A percentile compares a stretch with the other conserved stretches of the same genome.
Evolutionary conservation across 92 coral and sea anemone species (phyloP).

Genomic region (Scolanthus callimorphus): DNA sequence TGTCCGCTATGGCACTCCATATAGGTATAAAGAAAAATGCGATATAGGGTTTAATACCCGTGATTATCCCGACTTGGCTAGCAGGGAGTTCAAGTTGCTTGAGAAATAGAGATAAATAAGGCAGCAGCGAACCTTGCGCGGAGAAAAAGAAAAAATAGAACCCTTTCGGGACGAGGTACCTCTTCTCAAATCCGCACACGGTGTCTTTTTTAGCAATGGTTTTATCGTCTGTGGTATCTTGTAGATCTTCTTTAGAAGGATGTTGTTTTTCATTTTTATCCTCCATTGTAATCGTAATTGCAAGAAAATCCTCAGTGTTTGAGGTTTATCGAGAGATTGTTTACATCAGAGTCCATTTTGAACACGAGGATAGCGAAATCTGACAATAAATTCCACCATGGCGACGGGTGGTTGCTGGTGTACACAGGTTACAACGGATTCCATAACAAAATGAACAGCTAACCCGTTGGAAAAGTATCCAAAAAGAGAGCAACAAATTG

Average conservation of each 20-base stretch:
- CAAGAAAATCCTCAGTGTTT: no score
- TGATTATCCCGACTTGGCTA: conserved; percentile 71
- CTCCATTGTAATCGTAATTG: no score
- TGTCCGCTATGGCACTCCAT: conserved; percentile 84
- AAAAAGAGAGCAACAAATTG: no score
- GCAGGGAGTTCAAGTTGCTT: conserved; percentile 86
- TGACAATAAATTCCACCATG: no score
- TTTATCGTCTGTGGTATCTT: background rate
- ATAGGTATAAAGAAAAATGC: conserved; percentile 85
- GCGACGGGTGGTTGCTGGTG: no score
- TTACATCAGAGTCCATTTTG: no score
- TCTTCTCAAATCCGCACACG: conserved; percentile 46
- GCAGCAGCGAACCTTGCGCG: conserved; percentile 85
- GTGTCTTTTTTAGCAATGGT: conserved; percentile 4
- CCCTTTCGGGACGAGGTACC: conserved; percentile 68
- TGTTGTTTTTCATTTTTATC: no score
- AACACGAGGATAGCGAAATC: no score
- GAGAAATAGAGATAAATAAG: conserved; percentile 69
- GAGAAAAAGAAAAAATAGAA: conserved; percentile 79
- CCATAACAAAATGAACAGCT: no score
- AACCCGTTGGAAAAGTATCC: no score
- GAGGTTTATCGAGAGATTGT: no score
- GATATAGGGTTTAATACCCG: conserved; percentile 84
- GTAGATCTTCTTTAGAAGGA: conserved; percentile 9
- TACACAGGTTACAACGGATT: no score